Evolutionary conservation across 2,888 invertebrate species (phyloP).

Genomic region (Lasiommata megera): DNA sequence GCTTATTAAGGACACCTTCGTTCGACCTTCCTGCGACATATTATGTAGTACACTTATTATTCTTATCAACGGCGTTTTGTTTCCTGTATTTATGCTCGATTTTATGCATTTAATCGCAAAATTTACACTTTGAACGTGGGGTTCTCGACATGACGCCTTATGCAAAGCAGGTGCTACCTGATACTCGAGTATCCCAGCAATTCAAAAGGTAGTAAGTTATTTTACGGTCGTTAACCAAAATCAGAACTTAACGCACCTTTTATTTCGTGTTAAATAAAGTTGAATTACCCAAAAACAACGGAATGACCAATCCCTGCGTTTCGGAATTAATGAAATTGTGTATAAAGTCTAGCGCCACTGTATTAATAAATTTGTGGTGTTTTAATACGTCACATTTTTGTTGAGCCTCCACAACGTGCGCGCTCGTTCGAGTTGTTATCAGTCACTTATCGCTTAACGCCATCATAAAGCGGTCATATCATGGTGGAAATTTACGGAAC

Average conservation of each 20-base stretch:
- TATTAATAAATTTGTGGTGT: constrained; percentile 23
- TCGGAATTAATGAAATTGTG: constrained; percentile 2
- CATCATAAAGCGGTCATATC: constrained; percentile 71
- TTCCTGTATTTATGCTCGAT: constrained; percentile 63
- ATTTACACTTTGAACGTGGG: constrained; percentile 74
- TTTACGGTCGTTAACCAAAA: constrained; percentile 6
- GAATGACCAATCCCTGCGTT: constrained; percentile 25
- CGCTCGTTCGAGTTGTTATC: constrained; percentile 51
- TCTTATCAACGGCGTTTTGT: constrained; percentile 60
- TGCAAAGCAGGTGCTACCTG: constrained; percentile 81
- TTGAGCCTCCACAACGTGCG: constrained; percentile 42
- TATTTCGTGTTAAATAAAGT: constrained; percentile 9
- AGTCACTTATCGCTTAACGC: constrained; percentile 60
- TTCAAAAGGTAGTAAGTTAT: constrained; percentile 29
- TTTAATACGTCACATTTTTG: constrained; percentile 49
- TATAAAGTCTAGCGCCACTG: constrained; percentile 7
- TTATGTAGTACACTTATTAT: constrained; percentile 54
- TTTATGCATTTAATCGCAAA: constrained; percentile 75
- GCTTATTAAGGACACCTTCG: constrained; percentile 57
- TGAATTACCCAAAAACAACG: background rate
- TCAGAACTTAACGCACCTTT: constrained; percentile 8
- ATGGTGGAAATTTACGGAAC: constrained; percentile 55
- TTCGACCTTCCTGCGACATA: constrained; percentile 51
- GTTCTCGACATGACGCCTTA: constrained; percentile 76
- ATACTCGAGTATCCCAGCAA: constrained; percentile 56